phyloP scores from a whole-genome alignment of 2,113 vertebrate genomes.

The Axis porcinus region DNA sequence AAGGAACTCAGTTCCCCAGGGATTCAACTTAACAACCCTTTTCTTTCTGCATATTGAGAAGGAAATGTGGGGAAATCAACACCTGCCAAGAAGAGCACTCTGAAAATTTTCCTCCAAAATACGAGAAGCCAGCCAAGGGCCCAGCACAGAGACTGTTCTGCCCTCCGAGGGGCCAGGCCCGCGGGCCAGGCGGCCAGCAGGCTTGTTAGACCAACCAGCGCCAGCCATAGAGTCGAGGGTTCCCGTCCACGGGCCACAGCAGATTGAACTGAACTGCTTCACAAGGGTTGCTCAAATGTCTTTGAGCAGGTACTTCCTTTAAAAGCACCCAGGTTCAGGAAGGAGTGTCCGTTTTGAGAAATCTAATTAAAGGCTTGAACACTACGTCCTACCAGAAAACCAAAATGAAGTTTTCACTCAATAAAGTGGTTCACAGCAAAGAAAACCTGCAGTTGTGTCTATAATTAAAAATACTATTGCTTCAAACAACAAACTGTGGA shows the following conservation, averaged over 20 bases:
- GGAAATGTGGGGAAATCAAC: constrained; percentile 60
- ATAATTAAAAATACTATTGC: background rate
- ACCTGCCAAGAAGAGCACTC: constrained; percentile 60
- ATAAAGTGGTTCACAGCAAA: background rate
- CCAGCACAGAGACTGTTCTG: background rate
- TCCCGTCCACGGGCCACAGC: constrained; percentile 61
- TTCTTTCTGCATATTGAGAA: constrained; percentile 68
- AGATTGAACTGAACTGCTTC: constrained; percentile 33
- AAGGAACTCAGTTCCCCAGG: constrained; percentile 56
- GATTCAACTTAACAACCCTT: constrained; percentile 62
- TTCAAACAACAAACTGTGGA: background rate
- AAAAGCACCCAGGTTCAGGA: constrained; percentile 51
- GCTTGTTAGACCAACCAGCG: constrained; percentile 54
- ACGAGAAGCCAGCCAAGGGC: constrained; percentile 49
- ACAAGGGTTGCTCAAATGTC: background rate
- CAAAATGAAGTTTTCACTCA: background rate
- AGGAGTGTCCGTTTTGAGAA: constrained; percentile 21
- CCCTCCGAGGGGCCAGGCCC: constrained; percentile 44
- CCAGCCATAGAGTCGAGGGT: constrained; percentile 30
- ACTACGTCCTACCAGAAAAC: background rate
- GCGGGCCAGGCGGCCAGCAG: constrained; percentile 44
- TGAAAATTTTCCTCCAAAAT: constrained; percentile 55
- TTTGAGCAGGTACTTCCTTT: constrained; percentile 31
- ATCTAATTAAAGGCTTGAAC: constrained; percentile 27
- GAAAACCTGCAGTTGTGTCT: background rate